Evolutionary conservation across 2,888 invertebrate species (phyloP), one percentile per base, ranked within the genome.

Genomic region (Hylaea fasciaria): DNA sequence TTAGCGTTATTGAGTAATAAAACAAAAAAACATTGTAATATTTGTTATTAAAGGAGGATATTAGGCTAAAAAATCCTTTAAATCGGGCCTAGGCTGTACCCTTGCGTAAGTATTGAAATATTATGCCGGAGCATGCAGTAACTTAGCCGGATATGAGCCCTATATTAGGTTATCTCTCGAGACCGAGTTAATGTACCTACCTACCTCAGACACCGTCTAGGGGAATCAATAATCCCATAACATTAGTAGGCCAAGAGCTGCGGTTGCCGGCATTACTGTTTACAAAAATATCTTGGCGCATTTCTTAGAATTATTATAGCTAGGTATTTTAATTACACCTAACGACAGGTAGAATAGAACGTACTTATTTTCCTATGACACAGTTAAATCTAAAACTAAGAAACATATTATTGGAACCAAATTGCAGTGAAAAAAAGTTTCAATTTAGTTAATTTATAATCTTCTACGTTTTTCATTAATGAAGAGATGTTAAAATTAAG

Each of bases 161-260:
- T n/a, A 73, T 79, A 80, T 80, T 73, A 77, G 71, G 70, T 73
- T 77, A 78, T 78, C 80, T 77, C 79, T 51, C 44, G 78, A 75
- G 81, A 78, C 77, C 68, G 66, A 72, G 73, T 70, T 80, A 78
- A 80, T 80, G 79, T 78, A 73, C 71, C 70, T 73, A 70, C 73
- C 61, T 73, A 74, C 79, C 75, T 73, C 69, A 74, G 76, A 71
- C 74, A 56, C 57, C 67, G 80, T 78, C 80, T 77, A 72, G 65
- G 73, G 73, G 80, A 86, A 83, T 86, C 87, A 85, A 87, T 88
- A 89, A 83, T 82, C 81, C 79, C 77, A 80, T 82, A 82, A 82
- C 82, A 57, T 44, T 62, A 57, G 39, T 62, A 62, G 48, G 10
- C 52, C 39, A 37, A 52, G 56, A 62, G 61, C 35, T 12, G 29